These are phyloP conservation scores for Ochlodes sylvanus DNA, from an alignment of 2,888 invertebrate genomes.

Conservation along the genomic window DNA sequence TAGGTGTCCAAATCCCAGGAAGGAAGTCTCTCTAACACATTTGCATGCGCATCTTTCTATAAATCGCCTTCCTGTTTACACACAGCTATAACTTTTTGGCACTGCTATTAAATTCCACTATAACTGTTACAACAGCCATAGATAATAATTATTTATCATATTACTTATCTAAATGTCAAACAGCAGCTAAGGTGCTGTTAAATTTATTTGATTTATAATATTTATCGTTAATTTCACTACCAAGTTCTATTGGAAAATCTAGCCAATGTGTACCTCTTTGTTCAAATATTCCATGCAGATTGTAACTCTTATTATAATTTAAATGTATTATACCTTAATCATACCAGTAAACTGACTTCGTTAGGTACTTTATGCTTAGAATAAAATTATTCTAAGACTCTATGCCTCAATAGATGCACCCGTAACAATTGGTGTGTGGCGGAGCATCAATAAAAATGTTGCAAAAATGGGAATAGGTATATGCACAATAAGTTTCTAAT, in stretches of 20 bases:
- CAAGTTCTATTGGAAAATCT: neutral
- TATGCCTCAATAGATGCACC: too few species aligned
- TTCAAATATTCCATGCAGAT: too few species aligned
- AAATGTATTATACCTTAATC: too few species aligned
- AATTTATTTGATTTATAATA: neutral
- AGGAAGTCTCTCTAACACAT: neutral
- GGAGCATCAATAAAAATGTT: too few species aligned
- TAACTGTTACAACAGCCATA: neutral
- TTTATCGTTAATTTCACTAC: neutral
- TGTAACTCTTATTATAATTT: too few species aligned
- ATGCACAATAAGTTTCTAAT: too few species aligned
- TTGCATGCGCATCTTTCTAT: neutral
- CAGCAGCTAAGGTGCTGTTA: neutral
- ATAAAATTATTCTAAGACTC: too few species aligned
- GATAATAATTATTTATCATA: neutral
- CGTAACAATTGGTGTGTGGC: too few species aligned
- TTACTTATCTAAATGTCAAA: neutral
- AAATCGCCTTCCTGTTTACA: neutral
- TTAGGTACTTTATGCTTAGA: too few species aligned
- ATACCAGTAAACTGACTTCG: too few species aligned
- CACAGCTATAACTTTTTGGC: constrained; percentile 2
- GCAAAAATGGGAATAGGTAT: too few species aligned
- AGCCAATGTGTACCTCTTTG: neutral
- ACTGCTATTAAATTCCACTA: neutral
- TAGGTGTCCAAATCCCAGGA: too few species aligned